phyloP scores from a whole-genome alignment of 2,888 invertebrate genomes.

The Chrysolina oricalcia region DNA sequence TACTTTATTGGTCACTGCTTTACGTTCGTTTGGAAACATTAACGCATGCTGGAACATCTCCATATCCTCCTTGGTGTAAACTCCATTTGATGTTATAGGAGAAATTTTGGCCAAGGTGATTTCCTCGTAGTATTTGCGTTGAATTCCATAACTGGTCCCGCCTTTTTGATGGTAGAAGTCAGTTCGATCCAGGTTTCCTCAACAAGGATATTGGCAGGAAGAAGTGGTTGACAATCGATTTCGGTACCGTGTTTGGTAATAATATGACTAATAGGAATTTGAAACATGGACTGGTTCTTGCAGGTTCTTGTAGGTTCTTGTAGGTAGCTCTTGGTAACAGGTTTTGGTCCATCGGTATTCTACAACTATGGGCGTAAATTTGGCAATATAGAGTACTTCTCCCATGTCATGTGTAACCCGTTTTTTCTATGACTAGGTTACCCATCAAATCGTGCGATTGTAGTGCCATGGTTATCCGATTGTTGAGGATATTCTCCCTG shows the following conservation, averaged over 20 bases:
- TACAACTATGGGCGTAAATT: background rate
- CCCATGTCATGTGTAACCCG: no score
- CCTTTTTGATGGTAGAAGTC: no score
- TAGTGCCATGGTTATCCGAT: no score
- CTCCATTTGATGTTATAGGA: background rate
- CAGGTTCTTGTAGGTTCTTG: no score
- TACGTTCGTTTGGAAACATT: no score
- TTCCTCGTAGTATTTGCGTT: background rate
- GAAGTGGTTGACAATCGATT: conserved; percentile 1
- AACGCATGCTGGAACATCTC: no score
- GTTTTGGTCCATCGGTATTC: background rate
- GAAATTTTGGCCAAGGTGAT: background rate
- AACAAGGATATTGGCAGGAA: background rate
- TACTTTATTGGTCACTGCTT: background rate
- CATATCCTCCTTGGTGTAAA: conserved; percentile 5
- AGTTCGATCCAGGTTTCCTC: background rate
- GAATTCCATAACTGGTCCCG: no score
- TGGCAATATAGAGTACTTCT: no score
- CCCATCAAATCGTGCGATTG: no score
- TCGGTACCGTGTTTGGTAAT: background rate
- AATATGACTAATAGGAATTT: no score
- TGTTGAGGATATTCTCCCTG: no score
- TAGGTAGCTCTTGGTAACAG: background rate
- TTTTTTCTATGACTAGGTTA: no score
- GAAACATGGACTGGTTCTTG: background rate